Evolutionary conservation across 2,888 invertebrate species (phyloP).

Genomic region (Drosophila mimetica): DNA sequence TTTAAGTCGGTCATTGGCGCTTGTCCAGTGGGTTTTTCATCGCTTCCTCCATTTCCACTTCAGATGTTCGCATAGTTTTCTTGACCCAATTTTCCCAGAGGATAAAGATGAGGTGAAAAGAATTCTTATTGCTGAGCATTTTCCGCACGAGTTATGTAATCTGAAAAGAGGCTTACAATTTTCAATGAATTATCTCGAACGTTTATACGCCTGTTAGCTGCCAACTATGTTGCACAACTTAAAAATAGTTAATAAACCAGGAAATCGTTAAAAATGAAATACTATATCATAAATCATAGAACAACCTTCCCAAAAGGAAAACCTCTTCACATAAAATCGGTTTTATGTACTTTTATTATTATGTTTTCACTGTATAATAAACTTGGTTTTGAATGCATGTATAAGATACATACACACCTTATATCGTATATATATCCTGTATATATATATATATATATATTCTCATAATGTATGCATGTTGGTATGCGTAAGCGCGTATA

Average conservation of each 20-base stretch:
- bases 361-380: slow-evolving; percentile 49
- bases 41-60: slow-evolving; percentile 12
- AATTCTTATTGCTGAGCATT: slow-evolving; percentile 10
- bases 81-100: slow-evolving; percentile 37
- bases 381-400: slow-evolving; percentile 46
- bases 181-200: not conserved
- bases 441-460: slow-evolving; percentile 41
- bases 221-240: not conserved
- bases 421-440: slow-evolving; percentile 36
- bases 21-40: slow-evolving; percentile 40
- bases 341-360: slow-evolving; percentile 47
- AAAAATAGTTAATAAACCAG: not conserved
- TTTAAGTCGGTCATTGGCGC: slow-evolving; percentile 68
- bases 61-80: slow-evolving; percentile 41
- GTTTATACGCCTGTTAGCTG: not conserved
- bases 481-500: slow-evolving; percentile 73
- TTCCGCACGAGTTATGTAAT: slow-evolving; percentile 22
- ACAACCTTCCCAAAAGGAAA: not conserved
- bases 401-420: slow-evolving; percentile 38
- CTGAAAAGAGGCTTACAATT: slow-evolving; percentile 3
- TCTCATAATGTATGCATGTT: slow-evolving; percentile 55
- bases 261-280: not conserved
- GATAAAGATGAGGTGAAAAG: slow-evolving; percentile 11
- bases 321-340: not conserved
- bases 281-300: no score